A percentile compares a stretch with the other conserved stretches of the same genome.
These are phyloP conservation scores for Sarcophaga carnaria DNA, from an alignment of 2,888 invertebrate genomes.

Conservation along the genomic window DNA sequence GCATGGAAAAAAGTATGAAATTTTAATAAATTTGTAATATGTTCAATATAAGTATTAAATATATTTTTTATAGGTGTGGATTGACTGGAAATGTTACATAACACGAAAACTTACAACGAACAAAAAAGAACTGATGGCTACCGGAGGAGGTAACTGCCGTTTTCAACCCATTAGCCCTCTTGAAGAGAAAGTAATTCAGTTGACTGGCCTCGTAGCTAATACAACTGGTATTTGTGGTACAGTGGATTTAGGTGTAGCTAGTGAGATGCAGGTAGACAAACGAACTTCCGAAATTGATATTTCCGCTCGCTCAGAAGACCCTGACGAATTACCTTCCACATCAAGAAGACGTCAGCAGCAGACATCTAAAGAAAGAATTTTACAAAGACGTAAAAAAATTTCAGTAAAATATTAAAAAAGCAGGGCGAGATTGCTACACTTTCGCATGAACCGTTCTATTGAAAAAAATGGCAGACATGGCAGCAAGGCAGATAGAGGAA, in stretches of 20 bases:
- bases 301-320: constrained; percentile 33
- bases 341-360: constrained; percentile 24
- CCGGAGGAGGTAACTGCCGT: too few relatives aligned
- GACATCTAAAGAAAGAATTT: constrained; percentile 24
- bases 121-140: too few relatives aligned
- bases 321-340: constrained; percentile 15
- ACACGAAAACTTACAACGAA: too few relatives aligned
- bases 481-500: background rate
- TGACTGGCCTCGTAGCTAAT: background rate
- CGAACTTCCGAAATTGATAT: constrained; percentile 39
- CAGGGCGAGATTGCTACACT: constrained; percentile 1
- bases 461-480: background rate
- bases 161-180: too few relatives aligned
- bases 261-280: background rate
- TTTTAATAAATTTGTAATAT: too few relatives aligned
- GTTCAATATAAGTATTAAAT: too few relatives aligned
- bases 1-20: background rate
- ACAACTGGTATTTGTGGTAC: constrained; percentile 25
- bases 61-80: too few relatives aligned
- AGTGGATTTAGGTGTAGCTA: constrained; percentile 32
- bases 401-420: constrained; percentile 5
- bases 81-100: too few relatives aligned
- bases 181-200: too few relatives aligned
- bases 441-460: background rate
- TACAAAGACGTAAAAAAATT: constrained; percentile 3